phyloP scores from a whole-genome alignment of 2,888 invertebrate genomes.

The Linnaemya tessellans region DNA sequence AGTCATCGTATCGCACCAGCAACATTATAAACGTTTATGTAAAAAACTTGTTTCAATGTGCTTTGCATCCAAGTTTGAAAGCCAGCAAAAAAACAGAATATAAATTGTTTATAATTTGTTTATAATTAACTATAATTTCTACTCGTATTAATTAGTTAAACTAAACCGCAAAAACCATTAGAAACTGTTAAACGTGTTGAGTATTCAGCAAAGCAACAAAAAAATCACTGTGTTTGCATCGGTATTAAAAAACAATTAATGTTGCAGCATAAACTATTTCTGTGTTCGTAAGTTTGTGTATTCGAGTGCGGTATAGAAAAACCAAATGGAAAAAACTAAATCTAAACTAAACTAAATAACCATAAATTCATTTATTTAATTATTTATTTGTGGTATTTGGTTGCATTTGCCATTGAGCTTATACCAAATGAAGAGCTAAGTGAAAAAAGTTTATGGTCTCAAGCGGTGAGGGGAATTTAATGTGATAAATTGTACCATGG shows the following conservation, averaged over 20 bases:
- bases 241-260: slow-evolving; percentile 25
- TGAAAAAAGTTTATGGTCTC: neutral
- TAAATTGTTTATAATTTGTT: slow-evolving; percentile 57
- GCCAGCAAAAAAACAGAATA: neutral
- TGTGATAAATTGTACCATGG: slow-evolving; percentile 2
- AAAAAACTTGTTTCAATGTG: slow-evolving; percentile 31
- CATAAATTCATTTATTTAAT: slow-evolving; percentile 61
- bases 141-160: slow-evolving; percentile 61
- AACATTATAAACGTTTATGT: neutral
- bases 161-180: slow-evolving; percentile 64
- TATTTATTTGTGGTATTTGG: slow-evolving; percentile 63
- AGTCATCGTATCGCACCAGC: slow-evolving; percentile 28
- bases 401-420: slow-evolving; percentile 33
- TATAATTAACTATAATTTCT: slow-evolving; percentile 58
- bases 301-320: neutral
- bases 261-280: slow-evolving; percentile 23
- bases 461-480: neutral
- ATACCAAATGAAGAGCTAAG: slow-evolving; percentile 18
- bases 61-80: neutral
- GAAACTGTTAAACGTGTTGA: slow-evolving; percentile 47
- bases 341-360: slow-evolving; percentile 57
- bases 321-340: slow-evolving; percentile 13
- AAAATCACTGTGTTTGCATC: neutral
- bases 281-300: neutral
- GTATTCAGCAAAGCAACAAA: slow-evolving; percentile 5